These are phyloP conservation scores for Crocallis elinguaria DNA, from an alignment of 2,888 invertebrate genomes.

Conservation along the genomic window DNA sequence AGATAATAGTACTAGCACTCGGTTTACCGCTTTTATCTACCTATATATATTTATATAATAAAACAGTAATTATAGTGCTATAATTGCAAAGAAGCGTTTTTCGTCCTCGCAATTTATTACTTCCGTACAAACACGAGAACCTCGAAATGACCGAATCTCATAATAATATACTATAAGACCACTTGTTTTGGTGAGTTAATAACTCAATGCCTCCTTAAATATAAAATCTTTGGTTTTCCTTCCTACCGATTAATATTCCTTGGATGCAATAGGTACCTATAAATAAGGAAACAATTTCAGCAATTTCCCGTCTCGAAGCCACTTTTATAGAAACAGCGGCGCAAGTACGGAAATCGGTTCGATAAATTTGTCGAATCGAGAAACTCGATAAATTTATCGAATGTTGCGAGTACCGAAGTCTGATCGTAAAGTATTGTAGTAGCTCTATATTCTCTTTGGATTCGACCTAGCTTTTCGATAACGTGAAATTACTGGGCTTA, in stretches of 20 bases:
- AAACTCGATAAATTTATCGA: no score
- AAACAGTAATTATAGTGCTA: background rate
- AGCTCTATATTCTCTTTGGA: no score
- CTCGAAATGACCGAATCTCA: constrained; percentile 2
- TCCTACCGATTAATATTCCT: background rate
- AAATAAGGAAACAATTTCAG: background rate
- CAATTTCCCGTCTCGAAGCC: no score
- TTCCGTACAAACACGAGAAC: constrained; percentile 25
- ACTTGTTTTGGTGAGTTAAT: background rate
- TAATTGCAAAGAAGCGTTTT: background rate
- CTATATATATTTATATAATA: background rate
- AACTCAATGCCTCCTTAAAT: background rate
- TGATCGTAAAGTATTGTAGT: no score
- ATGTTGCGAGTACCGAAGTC: no score
- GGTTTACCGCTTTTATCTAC: no score
- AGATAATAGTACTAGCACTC: no score
- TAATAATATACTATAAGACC: background rate
- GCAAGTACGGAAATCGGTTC: no score
- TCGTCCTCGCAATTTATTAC: constrained; percentile 26
- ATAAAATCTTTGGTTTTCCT: background rate
- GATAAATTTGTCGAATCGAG: no score
- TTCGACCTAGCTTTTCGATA: no score
- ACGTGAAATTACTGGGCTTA: no score
- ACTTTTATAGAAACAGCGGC: no score
- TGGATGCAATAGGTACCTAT: background rate